Evolutionary conservation across 2,888 invertebrate genomes (phyloP), one percentile per base, ranked within the genome.

Genomic region (Rhopalosiphum nymphaeae): DNA sequence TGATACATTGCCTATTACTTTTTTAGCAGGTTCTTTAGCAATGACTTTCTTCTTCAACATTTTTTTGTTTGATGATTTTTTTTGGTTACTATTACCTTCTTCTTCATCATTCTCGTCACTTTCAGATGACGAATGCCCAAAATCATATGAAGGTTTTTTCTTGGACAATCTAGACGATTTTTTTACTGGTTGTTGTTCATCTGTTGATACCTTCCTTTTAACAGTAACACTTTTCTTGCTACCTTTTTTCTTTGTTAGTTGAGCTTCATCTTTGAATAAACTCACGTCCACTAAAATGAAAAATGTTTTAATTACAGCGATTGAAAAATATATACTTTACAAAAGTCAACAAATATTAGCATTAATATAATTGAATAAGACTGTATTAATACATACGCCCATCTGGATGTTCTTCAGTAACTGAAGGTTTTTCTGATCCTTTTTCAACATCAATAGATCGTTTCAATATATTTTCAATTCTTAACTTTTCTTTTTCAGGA

Each of bases 321-420:
- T 11, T 26, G 44, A 53, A 36, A 49, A 91, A 84, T 44, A 85
- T 11, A 94, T 94, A 95, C 16, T 44, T 56, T 91, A 94, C 26
- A 56, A 42, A 87, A 49, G 88, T 36, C 25, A 49, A 46, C 36
- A 42, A 78, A 67, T 16, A 67, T 4, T 36, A 67, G 16, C 5
- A 36, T n/a, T 78, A 78, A 90, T 46, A 84, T 89, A 26, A 89
- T 89, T 57, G 42, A n/a, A 94, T 85, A 36, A n/a, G 25, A 91
- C n/a, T 36, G 4, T 53, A 21, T 21, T 53, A 53, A 89, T 85
- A 95, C 98, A 97, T 96, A 98, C 98, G 96, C 95, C 98, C 98
- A 96, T 98, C 98, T 0, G 98, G 98, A 96, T 98, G 98, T 95
- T 98, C 98, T 96, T 98, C 98, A 0, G 98, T 98, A 95, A 98